Percentiles rank a stretch among this genome's conserved stretches.
Evolutionary conservation across 2,797 vertebrate species (phyloP).

Genomic region (Chelon auratus): DNA sequence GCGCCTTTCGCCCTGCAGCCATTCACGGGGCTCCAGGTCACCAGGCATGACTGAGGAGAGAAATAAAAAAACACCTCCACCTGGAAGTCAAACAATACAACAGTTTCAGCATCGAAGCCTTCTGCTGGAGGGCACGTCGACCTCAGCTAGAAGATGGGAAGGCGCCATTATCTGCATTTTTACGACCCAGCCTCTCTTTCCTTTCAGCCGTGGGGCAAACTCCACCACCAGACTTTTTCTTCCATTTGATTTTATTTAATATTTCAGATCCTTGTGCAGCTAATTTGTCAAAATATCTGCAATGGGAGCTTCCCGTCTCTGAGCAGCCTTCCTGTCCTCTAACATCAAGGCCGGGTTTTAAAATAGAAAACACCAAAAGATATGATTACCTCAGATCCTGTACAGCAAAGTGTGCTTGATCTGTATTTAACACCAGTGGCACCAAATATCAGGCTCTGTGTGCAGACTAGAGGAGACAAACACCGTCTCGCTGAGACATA

Average conservation of each 20-base stretch:
- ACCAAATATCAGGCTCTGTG: not conserved
- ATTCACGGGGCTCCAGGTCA: not conserved
- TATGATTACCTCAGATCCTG: slow-evolving; percentile 16
- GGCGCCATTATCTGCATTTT: not conserved
- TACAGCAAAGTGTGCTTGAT: not conserved
- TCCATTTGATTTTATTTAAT: slow-evolving; percentile 25
- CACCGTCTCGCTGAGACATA: not conserved
- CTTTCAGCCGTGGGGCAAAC: not conserved
- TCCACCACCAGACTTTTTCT: not conserved
- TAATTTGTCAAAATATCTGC: slow-evolving; percentile 7
- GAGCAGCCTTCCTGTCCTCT: not conserved
- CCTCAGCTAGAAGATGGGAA: not conserved
- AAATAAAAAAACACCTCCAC: not conserved
- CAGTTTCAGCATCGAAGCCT: not conserved
- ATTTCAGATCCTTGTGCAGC: slow-evolving; percentile 12
- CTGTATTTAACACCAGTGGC: slow-evolving; percentile 2
- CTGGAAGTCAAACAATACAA: not conserved
- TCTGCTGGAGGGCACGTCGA: not conserved
- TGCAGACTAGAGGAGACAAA: not conserved
- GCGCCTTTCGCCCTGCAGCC: not conserved
- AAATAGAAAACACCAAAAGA: not conserved
- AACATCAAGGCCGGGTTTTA: slow-evolving; percentile 27
- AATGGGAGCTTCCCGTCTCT: not conserved
- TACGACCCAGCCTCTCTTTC: not conserved
- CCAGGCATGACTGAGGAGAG: not conserved